Percentiles rank a stretch among this genome's conserved stretches.
Evolutionary conservation across 2,113 vertebrate genomes (phyloP).

Genomic region (Glaucidium brasilianum): DNA sequence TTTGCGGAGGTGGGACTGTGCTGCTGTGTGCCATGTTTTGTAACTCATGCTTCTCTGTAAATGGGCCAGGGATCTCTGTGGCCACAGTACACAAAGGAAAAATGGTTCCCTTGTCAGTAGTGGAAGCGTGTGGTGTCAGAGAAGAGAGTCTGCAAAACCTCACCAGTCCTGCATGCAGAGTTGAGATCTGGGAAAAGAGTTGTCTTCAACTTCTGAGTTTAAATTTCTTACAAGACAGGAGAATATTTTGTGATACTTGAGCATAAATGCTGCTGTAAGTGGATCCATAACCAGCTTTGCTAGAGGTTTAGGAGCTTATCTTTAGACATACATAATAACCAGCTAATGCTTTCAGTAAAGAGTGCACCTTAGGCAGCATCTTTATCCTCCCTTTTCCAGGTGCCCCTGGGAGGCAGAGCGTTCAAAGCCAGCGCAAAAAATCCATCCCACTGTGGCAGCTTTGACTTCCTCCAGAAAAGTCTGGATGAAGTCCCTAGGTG

Average conservation of each 20-base stretch:
- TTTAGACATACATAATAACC: not conserved
- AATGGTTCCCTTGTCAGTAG: not conserved
- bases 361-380: not conserved
- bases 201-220: not conserved
- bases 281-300: slow-evolving; percentile 3
- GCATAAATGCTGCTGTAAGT: not conserved
- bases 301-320: slow-evolving; percentile 28
- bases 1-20: not conserved
- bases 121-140: not conserved
- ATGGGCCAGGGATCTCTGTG: not conserved
- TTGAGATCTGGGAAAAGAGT: not conserved
- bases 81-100: not conserved
- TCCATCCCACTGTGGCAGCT: rapidly evolving
- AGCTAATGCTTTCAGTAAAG: not conserved
- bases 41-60: not conserved
- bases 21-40: not conserved
- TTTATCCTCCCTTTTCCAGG: not conserved
- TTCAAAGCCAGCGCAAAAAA: not conserved
- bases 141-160: not conserved
- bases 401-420: not conserved
- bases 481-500: not conserved
- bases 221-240: not conserved
- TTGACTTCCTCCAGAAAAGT: not conserved
- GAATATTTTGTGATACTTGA: not conserved
- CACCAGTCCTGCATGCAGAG: not conserved